Evolutionary conservation across 2,113 vertebrate genomes (phyloP).

Genomic region (Paratilapia polleni): DNA sequence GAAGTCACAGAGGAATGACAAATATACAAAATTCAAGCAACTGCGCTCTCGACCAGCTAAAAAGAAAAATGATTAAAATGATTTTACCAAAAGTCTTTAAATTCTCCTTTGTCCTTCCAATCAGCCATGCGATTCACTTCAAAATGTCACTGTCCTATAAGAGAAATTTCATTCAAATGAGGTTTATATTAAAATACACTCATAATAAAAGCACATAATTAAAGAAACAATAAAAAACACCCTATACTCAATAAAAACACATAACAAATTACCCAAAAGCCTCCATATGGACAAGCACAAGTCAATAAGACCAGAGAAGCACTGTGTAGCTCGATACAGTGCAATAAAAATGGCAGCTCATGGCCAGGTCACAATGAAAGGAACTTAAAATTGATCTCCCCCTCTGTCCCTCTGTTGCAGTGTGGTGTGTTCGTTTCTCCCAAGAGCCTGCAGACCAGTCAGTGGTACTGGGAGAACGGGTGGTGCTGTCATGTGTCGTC

Average conservation of each 20-base stretch:
- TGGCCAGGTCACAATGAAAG: slow-evolving; percentile 44
- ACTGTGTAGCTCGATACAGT: slow-evolving; percentile 35
- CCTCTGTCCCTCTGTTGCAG: slow-evolving; percentile 64
- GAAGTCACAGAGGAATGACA: slow-evolving; percentile 12
- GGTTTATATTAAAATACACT: slow-evolving; percentile 37
- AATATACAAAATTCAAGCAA: slow-evolving; percentile 13
- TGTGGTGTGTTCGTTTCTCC: slow-evolving; percentile 85
- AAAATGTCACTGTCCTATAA: background rate
- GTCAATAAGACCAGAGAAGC: slow-evolving; percentile 49
- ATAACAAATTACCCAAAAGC: slow-evolving; percentile 48
- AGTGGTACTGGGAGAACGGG: slow-evolving; percentile 90
- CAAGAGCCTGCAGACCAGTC: slow-evolving; percentile 94
- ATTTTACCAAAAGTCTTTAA: slow-evolving; percentile 3
- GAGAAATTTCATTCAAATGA: slow-evolving; percentile 5
- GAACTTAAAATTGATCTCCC: slow-evolving; percentile 41
- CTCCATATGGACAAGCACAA: slow-evolving; percentile 28
- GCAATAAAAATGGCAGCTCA: slow-evolving; percentile 62
- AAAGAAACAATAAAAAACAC: slow-evolving; percentile 48
- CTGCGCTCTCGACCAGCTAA: background rate
- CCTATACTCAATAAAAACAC: slow-evolving; percentile 45
- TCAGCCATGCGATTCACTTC: background rate
- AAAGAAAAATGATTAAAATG: slow-evolving; percentile 12
- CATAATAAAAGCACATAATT: slow-evolving; percentile 29
- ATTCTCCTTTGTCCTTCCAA: background rate
- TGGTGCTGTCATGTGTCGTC: slow-evolving; percentile 90